Conservation (phyloP, 2,113 vertebrate species). For the Neotoma lepida region DNA sequence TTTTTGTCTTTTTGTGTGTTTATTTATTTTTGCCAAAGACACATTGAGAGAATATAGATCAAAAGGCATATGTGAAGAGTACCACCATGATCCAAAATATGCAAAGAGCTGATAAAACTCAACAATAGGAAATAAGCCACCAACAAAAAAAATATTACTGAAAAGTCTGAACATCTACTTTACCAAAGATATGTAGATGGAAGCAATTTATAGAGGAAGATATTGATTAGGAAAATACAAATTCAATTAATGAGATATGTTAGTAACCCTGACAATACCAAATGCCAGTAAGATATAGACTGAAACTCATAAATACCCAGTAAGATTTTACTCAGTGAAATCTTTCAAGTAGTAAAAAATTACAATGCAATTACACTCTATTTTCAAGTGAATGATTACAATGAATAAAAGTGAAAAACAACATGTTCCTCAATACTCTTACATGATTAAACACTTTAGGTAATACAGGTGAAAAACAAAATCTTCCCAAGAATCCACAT, state of each 20-base stretch:
- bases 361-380: too few relatives aligned
- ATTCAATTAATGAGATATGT: not conserved
- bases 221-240: not conserved
- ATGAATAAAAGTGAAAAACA: too few relatives aligned
- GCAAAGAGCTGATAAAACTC: not conserved
- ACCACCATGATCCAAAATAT: not conserved
- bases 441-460: too few relatives aligned
- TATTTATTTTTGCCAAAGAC: not conserved
- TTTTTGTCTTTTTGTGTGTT: too few relatives aligned
- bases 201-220: not conserved
- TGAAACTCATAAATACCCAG: not conserved
- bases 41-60: not conserved
- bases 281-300: not conserved
- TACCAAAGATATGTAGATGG: not conserved
- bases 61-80: not conserved
- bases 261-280: not conserved
- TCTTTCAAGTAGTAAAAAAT: too few relatives aligned
- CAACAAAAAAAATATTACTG: not conserved
- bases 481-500: too few relatives aligned
- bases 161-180: not conserved
- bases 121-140: not conserved
- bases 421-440: too few relatives aligned
- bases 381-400: too few relatives aligned
- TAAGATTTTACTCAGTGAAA: not conserved
- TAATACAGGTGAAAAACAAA: too few relatives aligned